Evolutionary conservation across 2,113 vertebrate genomes (phyloP).

Genomic region (Chelonoidis abingdonii): DNA sequence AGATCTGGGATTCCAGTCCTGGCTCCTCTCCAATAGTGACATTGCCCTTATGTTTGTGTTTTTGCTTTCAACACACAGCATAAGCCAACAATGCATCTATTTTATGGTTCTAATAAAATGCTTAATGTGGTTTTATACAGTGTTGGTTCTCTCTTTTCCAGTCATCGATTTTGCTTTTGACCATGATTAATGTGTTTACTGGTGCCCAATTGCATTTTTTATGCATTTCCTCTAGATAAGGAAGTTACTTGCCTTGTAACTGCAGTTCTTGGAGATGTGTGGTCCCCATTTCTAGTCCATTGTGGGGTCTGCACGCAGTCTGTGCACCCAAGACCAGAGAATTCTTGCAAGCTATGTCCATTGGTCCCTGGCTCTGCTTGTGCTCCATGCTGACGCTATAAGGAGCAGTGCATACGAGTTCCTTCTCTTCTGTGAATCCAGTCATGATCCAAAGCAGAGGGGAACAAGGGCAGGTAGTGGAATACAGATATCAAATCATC

Average conservation of each 20-base stretch:
- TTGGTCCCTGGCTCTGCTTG: neutral
- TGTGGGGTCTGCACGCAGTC: no score
- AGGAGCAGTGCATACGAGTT: neutral
- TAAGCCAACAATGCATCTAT: neutral
- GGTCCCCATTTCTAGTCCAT: neutral
- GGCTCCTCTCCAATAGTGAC: neutral
- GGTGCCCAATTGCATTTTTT: neutral
- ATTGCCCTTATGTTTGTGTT: neutral
- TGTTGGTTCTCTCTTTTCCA: neutral
- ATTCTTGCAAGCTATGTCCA: neutral
- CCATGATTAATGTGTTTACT: neutral
- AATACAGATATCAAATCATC: no score
- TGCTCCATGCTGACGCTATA: neutral
- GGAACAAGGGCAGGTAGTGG: neutral
- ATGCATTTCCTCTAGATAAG: neutral
- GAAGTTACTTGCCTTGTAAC: neutral
- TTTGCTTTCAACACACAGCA: neutral
- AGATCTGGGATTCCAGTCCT: neutral
- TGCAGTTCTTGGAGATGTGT: neutral
- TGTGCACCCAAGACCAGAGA: neutral
- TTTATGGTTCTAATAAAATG: neutral
- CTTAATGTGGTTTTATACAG: neutral
- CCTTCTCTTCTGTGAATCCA: neutral
- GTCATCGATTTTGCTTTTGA: neutral
- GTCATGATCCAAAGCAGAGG: neutral